Conservation (phyloP, 2,113 vertebrate genomes). For the Dermatemys mawii region DNA sequence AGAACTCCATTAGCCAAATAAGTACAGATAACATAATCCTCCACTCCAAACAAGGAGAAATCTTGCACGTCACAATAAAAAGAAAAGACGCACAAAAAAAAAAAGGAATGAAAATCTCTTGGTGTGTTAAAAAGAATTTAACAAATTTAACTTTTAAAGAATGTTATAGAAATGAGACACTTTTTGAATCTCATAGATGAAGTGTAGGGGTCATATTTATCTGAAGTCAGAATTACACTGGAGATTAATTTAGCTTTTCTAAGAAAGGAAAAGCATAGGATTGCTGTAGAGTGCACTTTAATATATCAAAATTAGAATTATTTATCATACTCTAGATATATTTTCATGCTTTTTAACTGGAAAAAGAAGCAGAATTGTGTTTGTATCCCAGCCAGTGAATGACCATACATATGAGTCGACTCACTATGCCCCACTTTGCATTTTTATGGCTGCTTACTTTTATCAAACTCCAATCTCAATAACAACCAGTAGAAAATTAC, state of each 20-base stretch:
- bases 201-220: not conserved
- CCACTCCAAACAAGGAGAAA: not conserved
- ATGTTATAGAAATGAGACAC: rapidly evolving
- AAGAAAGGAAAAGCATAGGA: not conserved
- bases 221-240: not conserved
- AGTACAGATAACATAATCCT: constrained; percentile 39
- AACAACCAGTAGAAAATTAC: not conserved
- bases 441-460: not conserved
- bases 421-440: not conserved
- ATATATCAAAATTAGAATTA: not conserved
- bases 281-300: not conserved
- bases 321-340: not conserved
- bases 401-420: not conserved
- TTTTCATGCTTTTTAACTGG: not conserved
- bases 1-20: constrained; percentile 35
- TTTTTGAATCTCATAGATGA: not conserved
- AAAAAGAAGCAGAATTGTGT: not conserved
- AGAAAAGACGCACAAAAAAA: not conserved
- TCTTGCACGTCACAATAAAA: not conserved
- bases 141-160: not conserved
- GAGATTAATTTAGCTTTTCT: not conserved
- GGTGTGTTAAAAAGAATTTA: not conserved
- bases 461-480: not conserved
- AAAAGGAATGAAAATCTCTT: not conserved
- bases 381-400: not conserved